Percentiles rank a stretch among this genome's conserved stretches.
Conservation (phyloP, 2,797 vertebrate species). For the Hyperoplus immaculatus region DNA sequence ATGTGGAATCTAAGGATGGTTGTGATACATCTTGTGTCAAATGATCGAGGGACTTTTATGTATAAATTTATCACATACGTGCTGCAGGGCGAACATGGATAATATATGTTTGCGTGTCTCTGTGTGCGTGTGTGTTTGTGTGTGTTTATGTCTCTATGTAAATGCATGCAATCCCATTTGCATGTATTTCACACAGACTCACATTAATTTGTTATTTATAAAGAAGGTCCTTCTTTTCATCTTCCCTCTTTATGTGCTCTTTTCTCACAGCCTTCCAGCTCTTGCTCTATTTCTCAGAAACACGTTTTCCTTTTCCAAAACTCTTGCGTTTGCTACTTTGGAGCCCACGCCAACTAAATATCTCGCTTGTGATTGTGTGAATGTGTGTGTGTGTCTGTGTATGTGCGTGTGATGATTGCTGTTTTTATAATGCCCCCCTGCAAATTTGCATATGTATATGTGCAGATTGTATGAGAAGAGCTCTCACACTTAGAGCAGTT, state of each 20-base stretch:
- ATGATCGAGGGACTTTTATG: conserved; percentile 53
- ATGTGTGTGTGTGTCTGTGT: conserved; percentile 43
- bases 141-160: conserved; percentile 65
- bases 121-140: conserved; percentile 57
- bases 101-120: conserved; percentile 70
- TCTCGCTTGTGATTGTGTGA: conserved; percentile 44
- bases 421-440: conserved; percentile 80
- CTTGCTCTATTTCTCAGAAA: conserved; percentile 71
- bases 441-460: conserved; percentile 88
- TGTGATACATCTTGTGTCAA: conserved; percentile 52
- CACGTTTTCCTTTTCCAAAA: conserved; percentile 66
- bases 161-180: conserved; percentile 78
- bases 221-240: conserved; percentile 69
- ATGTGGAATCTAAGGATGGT: conserved; percentile 30
- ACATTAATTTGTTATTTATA: conserved; percentile 78
- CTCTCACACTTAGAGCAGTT: conserved; percentile 82
- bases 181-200: conserved; percentile 82
- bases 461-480: conserved; percentile 84
- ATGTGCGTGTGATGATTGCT: conserved; percentile 71
- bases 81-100: conserved; percentile 74
- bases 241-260: conserved; percentile 43
- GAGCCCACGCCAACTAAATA: conserved; percentile 66
- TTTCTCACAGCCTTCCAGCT: conserved; percentile 61
- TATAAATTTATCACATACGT: conserved; percentile 67
- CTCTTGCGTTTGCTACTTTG: conserved; percentile 62